Evolutionary conservation across 2,888 invertebrate genomes (phyloP), one percentile per base, ranked within the genome.

Genomic region (Subacronicta megacephala): DNA sequence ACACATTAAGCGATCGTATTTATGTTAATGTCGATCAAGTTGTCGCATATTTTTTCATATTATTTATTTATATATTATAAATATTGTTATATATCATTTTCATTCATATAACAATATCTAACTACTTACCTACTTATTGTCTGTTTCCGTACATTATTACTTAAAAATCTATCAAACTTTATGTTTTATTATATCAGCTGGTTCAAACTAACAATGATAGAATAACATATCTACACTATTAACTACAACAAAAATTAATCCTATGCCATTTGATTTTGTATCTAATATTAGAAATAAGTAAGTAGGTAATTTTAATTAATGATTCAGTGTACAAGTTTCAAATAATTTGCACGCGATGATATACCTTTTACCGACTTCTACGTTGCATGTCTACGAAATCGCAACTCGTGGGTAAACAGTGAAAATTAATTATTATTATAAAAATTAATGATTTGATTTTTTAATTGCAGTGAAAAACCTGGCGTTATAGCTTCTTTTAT

Each of bases 341-440:
- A 60, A 38, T 15, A 13, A 9, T 2, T 17, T 41, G 16, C 63
- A 66, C 64, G 57, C 64, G 12, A 51, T 12, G 17, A n/a, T n/a
- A n/a, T n/a, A n/a, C n/a, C n/a, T n/a, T n/a, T n/a, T n/a, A n/a
- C n/a, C 29, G 36, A 15, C 41, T 50, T 38, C 20, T 17, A 20
- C 20, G 2, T 43, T 33, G 49, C 64, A 63, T 63, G 58, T n/a
- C 26, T 33, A 31, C 17, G 38, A 53, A 69, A 62, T 20, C 4
- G 7, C 42, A 38, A 50, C 33, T 49, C 36, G 1, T 16, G 42
- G 26, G 37, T 54, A 50, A 35, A 31, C 10, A 18, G 36, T 29
- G 12, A 38, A 38, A 60, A 52, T n/a, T n/a, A n/a, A n/a, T n/a
- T n/a, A n/a, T n/a, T n/a, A n/a, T n/a, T n/a, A n/a, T n/a, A n/a